Base-by-base conservation (phyloP, 2,113 vertebrate genomes). In the Cyprinus carpio region DNA sequence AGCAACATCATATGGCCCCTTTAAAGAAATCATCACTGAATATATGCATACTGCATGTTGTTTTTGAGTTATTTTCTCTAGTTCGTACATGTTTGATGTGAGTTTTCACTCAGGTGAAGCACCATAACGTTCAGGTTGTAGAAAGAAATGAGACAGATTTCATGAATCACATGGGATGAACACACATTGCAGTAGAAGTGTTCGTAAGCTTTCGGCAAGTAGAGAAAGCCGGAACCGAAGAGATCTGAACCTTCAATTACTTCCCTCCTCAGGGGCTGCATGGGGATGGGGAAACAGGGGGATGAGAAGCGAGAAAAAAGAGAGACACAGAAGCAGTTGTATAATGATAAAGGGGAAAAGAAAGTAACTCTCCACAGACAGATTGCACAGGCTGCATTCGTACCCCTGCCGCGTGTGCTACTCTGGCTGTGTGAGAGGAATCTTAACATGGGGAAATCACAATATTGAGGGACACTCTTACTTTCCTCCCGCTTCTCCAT, bases 371-470 rank as follows among this genome's bases (percentile, higher is more conserved):
- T 81, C 86, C 80, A 82, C 81, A 81, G 86, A 85, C 87, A 90
- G 84, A 84, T 89, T 85, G 83, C 89, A 71, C 80, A 87, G 83
- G 84, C 84, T 69, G 72, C 88, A 90, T 86, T 80, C 78, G 40
- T 69, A 86, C 43, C 71, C 76, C 88, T 84, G 88, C 88, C 78
- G 81, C 56, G 82, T 80, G 64, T 87, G 62, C 85, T 83, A 87
- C 79, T 79, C 69, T 88, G 84, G 77, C 76, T 62, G 1, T 82
- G 88, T 90, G 92, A 91, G 90, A 85, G 58, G 93, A 93, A 94
- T 93, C 78, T 84, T 89, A 94, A 94, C 89, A 89, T 86, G 83
- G 84, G 87, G 81, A 88, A 91, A 83, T 92, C 92, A 93, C 90
- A 87, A 91, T 89, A 92, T 74, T 79, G 69, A 67, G 75, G 65